Evolutionary conservation across 2,113 vertebrate genomes (phyloP).

Genomic region (Tinamus guttatus): DNA sequence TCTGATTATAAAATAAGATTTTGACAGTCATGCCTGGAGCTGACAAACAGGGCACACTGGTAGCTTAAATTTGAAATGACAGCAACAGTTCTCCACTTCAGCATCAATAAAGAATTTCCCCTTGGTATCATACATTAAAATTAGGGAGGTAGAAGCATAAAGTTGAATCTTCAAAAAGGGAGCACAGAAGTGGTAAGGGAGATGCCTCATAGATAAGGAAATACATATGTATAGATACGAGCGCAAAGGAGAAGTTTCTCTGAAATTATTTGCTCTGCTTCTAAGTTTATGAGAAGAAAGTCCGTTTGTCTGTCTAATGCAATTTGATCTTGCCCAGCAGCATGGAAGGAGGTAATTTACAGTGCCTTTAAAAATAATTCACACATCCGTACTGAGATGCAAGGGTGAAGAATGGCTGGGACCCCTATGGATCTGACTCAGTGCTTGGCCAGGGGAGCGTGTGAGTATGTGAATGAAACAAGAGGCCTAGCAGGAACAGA

Average conservation of each 20-base stretch:
- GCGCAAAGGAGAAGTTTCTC: neutral
- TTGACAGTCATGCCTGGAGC: neutral
- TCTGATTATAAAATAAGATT: neutral
- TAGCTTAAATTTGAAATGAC: neutral
- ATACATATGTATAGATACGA: neutral
- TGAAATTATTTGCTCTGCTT: neutral
- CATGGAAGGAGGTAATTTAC: neutral
- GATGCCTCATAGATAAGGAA: neutral
- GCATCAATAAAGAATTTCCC: neutral
- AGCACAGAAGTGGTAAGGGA: neutral
- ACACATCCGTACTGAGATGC: neutral
- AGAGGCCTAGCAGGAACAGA: neutral
- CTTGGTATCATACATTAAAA: neutral
- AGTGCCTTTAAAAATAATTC: neutral
- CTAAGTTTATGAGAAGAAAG: neutral
- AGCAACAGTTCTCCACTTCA: neutral
- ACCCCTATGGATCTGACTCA: accelerated
- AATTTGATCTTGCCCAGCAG: neutral
- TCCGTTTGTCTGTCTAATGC: neutral
- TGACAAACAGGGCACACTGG: neutral
- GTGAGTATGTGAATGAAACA: neutral
- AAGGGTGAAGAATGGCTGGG: accelerated
- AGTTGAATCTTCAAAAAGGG: neutral
- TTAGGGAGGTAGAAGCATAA: neutral
- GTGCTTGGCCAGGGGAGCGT: accelerated